These are phyloP conservation scores for Boloria selene DNA, from an alignment of 2,888 invertebrate species.

Conservation along the genomic window DNA sequence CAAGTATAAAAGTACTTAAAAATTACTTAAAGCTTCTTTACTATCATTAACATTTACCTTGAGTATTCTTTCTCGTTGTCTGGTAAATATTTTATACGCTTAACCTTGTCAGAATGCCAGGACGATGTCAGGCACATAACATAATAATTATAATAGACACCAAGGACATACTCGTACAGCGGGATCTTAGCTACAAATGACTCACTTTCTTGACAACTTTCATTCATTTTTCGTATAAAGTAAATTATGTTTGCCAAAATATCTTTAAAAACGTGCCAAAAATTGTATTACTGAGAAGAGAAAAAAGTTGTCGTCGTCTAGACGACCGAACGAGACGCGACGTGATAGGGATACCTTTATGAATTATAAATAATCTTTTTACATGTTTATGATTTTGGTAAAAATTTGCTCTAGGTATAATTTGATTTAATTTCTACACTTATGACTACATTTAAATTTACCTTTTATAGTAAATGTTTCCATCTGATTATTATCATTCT, in stretches of 20 bases:
- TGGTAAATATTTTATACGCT: slow-evolving; percentile 36
- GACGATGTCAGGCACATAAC: slow-evolving; percentile 34
- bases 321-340: slow-evolving; percentile 69
- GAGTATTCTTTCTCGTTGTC: slow-evolving; percentile 42
- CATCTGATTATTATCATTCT: too few relatives aligned
- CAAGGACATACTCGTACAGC: slow-evolving; percentile 55
- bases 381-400: slow-evolving; percentile 2
- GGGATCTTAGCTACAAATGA: slow-evolving; percentile 51
- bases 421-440: not conserved
- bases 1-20: slow-evolving; percentile 12
- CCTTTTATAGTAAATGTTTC: not conserved
- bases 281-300: slow-evolving; percentile 75
- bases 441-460: not conserved
- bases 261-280: slow-evolving; percentile 74
- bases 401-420: not conserved
- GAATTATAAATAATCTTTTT: slow-evolving; percentile 24
- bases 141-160: slow-evolving; percentile 42
- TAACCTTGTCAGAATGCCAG: slow-evolving; percentile 41
- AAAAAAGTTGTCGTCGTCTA: slow-evolving; percentile 70
- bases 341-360: slow-evolving; percentile 53
- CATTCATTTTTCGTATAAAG: slow-evolving; percentile 77
- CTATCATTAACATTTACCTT: slow-evolving; percentile 44
- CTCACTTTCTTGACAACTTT: slow-evolving; percentile 67
- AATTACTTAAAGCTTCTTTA: slow-evolving; percentile 14
- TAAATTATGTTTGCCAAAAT: slow-evolving; percentile 73